These are phyloP conservation scores for Neodiprion lecontei DNA, from an alignment of 1,140 invertebrate species.

Conservation along the genomic window DNA sequence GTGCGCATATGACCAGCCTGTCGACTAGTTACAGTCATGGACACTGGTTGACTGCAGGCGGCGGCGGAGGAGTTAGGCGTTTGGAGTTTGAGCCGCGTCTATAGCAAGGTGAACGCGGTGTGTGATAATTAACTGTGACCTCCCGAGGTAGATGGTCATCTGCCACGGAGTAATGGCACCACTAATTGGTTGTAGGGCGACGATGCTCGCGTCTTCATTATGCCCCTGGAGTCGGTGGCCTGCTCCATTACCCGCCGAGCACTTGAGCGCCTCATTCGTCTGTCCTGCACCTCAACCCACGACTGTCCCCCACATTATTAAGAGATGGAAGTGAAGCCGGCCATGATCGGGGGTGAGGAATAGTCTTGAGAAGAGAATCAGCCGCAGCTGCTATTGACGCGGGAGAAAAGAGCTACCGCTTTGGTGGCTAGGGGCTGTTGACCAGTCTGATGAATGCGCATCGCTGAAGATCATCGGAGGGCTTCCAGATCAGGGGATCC, in stretches of 20 bases:
- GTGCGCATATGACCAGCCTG: background rate
- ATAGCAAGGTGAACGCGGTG: conserved; percentile 2
- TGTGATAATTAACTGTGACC: conserved; percentile 15
- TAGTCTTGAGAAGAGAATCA: too few species aligned
- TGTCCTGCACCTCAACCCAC: too few species aligned
- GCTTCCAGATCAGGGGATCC: background rate
- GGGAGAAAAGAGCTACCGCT: too few species aligned
- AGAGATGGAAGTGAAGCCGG: too few species aligned
- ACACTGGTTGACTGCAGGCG: background rate
- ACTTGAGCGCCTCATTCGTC: too few species aligned
- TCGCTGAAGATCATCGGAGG: background rate
- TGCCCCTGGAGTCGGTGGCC: background rate
- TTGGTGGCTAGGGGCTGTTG: background rate
- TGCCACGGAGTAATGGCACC: conserved; percentile 10
- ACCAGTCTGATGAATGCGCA: background rate
- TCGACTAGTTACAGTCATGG: background rate
- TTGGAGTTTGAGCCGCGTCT: background rate
- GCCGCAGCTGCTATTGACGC: too few species aligned
- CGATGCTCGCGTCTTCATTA: conserved; percentile 15
- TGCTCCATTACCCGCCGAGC: too few species aligned
- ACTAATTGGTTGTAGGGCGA: conserved; percentile 16
- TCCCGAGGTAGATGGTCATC: conserved; percentile 11
- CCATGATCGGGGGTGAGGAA: too few species aligned
- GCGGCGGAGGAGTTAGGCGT: background rate
- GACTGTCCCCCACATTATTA: too few species aligned